These are phyloP conservation scores for Myiotriccus ornatus DNA, from an alignment of 2,797 vertebrate genomes.

Conservation along the genomic window DNA sequence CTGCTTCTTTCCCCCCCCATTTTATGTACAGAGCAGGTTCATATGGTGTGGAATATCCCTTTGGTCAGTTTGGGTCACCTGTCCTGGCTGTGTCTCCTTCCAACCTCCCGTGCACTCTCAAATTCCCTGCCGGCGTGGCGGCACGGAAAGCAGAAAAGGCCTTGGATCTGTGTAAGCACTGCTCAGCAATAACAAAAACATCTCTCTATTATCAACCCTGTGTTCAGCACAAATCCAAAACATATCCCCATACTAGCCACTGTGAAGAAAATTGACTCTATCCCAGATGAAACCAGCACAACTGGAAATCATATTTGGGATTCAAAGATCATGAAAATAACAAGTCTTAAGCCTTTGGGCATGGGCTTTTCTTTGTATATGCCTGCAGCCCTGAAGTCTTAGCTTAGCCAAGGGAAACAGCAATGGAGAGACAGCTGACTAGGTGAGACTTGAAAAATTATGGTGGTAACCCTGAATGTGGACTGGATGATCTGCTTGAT, in stretches of 20 bases:
- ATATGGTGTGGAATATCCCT: neutral
- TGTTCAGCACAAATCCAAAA: neutral
- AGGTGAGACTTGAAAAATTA: neutral
- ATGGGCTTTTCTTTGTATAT: neutral
- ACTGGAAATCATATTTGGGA: conserved; percentile 5
- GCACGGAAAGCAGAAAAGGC: neutral
- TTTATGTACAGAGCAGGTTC: neutral
- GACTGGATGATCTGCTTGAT: neutral
- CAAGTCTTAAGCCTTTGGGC: neutral
- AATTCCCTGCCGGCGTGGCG: neutral
- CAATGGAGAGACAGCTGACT: neutral
- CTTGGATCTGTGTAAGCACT: neutral
- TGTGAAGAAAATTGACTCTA: neutral
- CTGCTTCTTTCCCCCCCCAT: neutral
- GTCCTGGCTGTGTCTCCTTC: neutral
- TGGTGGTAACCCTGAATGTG: neutral
- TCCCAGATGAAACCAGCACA: neutral
- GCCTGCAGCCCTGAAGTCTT: neutral
- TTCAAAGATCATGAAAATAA: neutral
- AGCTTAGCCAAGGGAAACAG: neutral
- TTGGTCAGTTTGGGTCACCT: neutral
- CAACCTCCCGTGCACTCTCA: neutral
- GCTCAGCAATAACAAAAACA: neutral
- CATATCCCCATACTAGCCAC: neutral
- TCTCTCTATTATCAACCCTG: neutral